Conservation (phyloP, 2,797 vertebrate species). For the Lepilemur septentrionalis region DNA sequence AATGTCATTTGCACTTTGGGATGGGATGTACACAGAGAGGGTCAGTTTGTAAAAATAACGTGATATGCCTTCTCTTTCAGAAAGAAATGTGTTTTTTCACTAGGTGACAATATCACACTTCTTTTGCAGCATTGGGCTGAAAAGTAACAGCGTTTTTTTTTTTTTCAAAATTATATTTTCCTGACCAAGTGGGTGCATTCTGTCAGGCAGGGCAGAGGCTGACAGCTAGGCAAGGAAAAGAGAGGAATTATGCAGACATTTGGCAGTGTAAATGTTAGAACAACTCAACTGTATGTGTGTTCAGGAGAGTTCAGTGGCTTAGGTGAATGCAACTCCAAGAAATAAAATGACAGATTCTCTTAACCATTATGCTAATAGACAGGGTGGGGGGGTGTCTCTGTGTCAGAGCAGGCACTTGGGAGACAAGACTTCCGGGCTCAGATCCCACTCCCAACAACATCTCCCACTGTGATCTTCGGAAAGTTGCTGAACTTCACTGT, state of each 20-base stretch:
- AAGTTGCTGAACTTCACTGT: conserved; percentile 76
- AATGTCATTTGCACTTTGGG: background rate
- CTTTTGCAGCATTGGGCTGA: conserved; percentile 35
- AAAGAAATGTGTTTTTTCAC: conserved; percentile 21
- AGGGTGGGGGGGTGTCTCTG: background rate
- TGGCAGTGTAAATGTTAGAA: conserved; percentile 75
- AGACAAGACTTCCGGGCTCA: conserved; percentile 61
- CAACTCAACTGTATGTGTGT: conserved; percentile 64
- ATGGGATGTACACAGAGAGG: background rate
- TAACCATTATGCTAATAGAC: conserved; percentile 70
- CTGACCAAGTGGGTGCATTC: conserved; percentile 63
- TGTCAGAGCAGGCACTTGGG: conserved; percentile 28
- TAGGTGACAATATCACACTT: conserved; percentile 1
- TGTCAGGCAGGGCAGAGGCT: conserved; percentile 66
- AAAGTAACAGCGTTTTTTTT: conserved; percentile 32
- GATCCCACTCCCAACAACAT: conserved; percentile 60
- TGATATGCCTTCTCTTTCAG: conserved; percentile 14
- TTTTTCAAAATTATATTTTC: conserved; percentile 56
- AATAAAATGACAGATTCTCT: conserved; percentile 73
- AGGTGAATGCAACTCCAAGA: conserved; percentile 55
- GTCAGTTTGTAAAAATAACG: background rate
- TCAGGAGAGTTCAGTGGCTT: conserved; percentile 66
- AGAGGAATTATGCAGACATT: conserved; percentile 71
- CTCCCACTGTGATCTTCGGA: conserved; percentile 57
- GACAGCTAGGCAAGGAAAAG: conserved; percentile 65